A percentile compares a stretch with the other conserved stretches of the same genome.
These are phyloP conservation scores for Drosophila orena DNA, from an alignment of 1,140 invertebrate genomes.

Conservation along the genomic window DNA sequence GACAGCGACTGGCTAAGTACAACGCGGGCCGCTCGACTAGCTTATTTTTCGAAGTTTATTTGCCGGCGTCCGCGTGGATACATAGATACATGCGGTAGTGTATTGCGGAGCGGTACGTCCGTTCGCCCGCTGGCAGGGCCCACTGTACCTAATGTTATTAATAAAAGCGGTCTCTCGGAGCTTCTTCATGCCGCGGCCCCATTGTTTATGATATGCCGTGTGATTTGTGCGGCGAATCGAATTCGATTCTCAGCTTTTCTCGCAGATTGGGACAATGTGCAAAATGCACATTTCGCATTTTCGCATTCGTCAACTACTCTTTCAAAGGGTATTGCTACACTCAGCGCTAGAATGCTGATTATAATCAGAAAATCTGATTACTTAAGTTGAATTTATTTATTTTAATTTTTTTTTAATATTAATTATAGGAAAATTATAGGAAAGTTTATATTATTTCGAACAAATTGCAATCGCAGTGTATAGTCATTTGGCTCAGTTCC, in stretches of 20 bases:
- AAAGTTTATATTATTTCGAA: too few relatives aligned
- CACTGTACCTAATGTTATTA: slow-evolving; percentile 47
- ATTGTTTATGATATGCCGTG: slow-evolving; percentile 27
- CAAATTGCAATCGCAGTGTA: too few relatives aligned
- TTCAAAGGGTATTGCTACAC: neutral
- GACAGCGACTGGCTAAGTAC: slow-evolving; percentile 61
- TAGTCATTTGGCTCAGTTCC: neutral
- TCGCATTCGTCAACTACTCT: slow-evolving; percentile 1
- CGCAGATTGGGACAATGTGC: slow-evolving; percentile 9
- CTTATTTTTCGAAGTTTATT: slow-evolving; percentile 29
- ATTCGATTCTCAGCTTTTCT: slow-evolving; percentile 13
- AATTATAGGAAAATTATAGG: neutral
- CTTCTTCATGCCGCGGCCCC: slow-evolving; percentile 11
- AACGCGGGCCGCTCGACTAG: slow-evolving; percentile 69
- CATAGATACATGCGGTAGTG: neutral
- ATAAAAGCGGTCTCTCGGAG: slow-evolving; percentile 32
- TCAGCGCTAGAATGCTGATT: too few relatives aligned
- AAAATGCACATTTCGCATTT: slow-evolving; percentile 19
- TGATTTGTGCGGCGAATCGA: slow-evolving; percentile 25
- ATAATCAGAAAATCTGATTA: too few relatives aligned
- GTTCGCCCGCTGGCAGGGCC: slow-evolving; percentile 5
- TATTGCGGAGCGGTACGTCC: neutral
- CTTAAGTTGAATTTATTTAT: too few relatives aligned
- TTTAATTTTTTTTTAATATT: too few relatives aligned
- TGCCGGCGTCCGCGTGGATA: slow-evolving; percentile 20